phyloP scores from a whole-genome alignment of 2,888 invertebrate genomes.

The Sminthurides aquaticus region DNA sequence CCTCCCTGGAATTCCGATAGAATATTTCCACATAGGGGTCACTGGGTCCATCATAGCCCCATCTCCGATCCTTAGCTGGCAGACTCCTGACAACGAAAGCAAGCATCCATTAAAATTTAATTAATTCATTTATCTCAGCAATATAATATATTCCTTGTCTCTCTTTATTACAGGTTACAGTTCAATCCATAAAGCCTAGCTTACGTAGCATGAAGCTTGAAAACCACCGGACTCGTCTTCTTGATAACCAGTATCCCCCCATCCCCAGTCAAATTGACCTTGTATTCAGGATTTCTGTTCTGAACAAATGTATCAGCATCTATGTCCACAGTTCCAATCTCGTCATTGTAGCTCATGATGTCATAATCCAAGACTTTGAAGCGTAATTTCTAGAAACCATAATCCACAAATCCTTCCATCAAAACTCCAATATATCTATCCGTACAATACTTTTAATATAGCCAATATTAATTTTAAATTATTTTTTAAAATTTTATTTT shows the following conservation, averaged over 20 bases:
- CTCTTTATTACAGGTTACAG: too few relatives aligned
- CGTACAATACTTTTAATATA: too few relatives aligned
- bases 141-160: too few relatives aligned
- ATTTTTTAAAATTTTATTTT: not conserved
- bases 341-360: not conserved
- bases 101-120: constrained; percentile 2
- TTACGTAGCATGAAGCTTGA: constrained; percentile 9
- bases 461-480: too few relatives aligned
- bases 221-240: not conserved
- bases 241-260: constrained; percentile 2
- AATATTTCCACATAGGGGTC: constrained; percentile 7
- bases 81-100: constrained; percentile 2
- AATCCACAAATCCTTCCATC: too few relatives aligned
- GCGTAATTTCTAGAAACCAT: constrained; percentile 1
- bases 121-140: too few relatives aligned
- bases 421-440: too few relatives aligned
- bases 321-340: not conserved
- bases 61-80: not conserved
- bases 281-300: not conserved
- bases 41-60: constrained; percentile 1
- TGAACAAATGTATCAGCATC: not conserved
- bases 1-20: not conserved
- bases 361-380: constrained; percentile 10
- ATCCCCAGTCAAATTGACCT: not conserved
- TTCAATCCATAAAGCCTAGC: too few relatives aligned